Evolutionary conservation across 1,140 invertebrate genomes (phyloP), one percentile per base, ranked within the genome.

Genomic region (Drosophila paulistorum): DNA sequence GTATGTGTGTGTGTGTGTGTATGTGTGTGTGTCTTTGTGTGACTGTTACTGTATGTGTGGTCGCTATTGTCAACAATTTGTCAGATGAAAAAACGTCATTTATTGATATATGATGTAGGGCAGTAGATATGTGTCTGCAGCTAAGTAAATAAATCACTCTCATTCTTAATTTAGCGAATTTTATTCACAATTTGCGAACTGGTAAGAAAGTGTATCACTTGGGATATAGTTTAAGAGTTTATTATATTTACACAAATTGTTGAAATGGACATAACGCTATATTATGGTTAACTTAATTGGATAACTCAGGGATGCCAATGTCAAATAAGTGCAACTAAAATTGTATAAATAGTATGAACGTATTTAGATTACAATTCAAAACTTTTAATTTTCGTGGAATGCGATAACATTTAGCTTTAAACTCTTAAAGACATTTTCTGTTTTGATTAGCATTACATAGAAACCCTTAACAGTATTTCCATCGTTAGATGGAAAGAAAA

Each of bases 41-140:
- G 20, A 23, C 0, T n/a, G 11, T 39, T n/a, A 13, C 17, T 17
- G 37, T 58, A 17, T 68, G 58, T 68, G 73, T 58, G 65, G 65
- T 75, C 60, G 64, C 33, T 58, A 58, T 45, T 77, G 74, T 77
- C 74, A 77, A 77, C 74, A 77, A 71, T 71, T 77, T 77, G 74
- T 77, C 73, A 69, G 26, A 41, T 51, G 45, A 51, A 51, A 51
- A n/a, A 51, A 51, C 23, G 45, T 23, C 45, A 51, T 51, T 23
- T 51, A 51, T 57, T 26, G 54, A n/a, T 33, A 33, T 14, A 57
- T 57, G 54, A 57, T 13, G 11, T 57, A 57, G 54, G 33, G 26
- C 26, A 33, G 17, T 13, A 33, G 39, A 41, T 61, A 11, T 23
- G 23, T 51, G 9, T 10, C 17, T 51, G 17, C 17, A 51, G 17